These are phyloP conservation scores for Drosophila novamexicana DNA, from an alignment of 1,140 invertebrate genomes.

Conservation along the genomic window DNA sequence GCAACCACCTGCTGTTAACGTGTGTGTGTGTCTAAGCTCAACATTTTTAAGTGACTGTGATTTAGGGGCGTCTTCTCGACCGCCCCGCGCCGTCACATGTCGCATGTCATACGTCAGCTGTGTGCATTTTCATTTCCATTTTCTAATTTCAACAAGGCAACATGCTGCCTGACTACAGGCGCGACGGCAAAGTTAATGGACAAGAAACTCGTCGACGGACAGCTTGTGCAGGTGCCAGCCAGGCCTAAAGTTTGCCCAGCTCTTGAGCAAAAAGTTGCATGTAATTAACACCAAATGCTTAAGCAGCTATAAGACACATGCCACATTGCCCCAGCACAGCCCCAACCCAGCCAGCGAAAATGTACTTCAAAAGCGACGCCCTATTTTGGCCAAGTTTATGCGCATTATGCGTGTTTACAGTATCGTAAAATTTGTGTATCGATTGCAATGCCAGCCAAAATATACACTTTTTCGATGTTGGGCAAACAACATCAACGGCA, in stretches of 20 bases:
- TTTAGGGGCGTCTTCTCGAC: constrained; percentile 53
- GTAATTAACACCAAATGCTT: constrained; percentile 78
- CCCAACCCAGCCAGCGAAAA: constrained; percentile 3
- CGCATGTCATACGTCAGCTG: constrained; percentile 79
- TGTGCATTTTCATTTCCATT: constrained; percentile 65
- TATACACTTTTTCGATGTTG: constrained; percentile 40
- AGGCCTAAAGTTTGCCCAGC: constrained; percentile 55
- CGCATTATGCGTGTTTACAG: constrained; percentile 76
- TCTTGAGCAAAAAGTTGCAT: constrained; percentile 72
- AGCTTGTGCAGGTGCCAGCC: constrained; percentile 21
- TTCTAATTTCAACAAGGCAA: constrained; percentile 78
- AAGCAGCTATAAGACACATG: constrained; percentile 41
- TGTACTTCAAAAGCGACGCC: not conserved
- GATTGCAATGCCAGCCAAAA: constrained; percentile 42
- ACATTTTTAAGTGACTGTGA: constrained; percentile 81
- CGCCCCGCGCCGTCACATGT: constrained; percentile 14
- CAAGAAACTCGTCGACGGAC: constrained; percentile 56
- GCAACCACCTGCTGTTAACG: constrained; percentile 79
- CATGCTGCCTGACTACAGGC: constrained; percentile 59
- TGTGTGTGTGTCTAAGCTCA: constrained; percentile 49
- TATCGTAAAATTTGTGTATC: constrained; percentile 76
- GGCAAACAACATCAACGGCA: constrained; percentile 44
- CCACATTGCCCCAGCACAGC: not conserved
- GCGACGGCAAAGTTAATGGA: constrained; percentile 71
- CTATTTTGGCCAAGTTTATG: constrained; percentile 48